Evolutionary conservation across 2,888 invertebrate genomes (phyloP), one percentile per base, ranked within the genome.

Genomic region (Oeneis ivallda): DNA sequence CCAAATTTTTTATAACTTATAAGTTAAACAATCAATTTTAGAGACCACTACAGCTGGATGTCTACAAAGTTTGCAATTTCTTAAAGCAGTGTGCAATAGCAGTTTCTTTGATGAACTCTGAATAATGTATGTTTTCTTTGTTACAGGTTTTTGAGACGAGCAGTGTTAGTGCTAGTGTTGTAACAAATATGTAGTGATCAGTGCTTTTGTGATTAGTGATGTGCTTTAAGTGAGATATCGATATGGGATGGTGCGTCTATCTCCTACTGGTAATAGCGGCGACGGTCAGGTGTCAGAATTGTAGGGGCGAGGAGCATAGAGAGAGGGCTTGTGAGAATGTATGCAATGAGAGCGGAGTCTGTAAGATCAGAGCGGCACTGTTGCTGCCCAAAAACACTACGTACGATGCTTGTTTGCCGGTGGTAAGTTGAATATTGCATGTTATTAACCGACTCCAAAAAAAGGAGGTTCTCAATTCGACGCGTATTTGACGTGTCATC

Each of bases 321-420:
- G 72, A 77, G 66, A 78, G 89, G 19, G 78, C 79, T 1, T 94
- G 93, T 75, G 93, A 93, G 71, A 80, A 84, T 53, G 73, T 93
- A 45, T 93, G 93, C 72, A 87, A 87, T 70, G 78, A 74, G 1
- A 76, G 85, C 47, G 92, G 89, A 6, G 81, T 78, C 6, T 96
- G 96, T 77, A 93, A 92, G 53, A 90, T 96, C 50, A 90, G 94
- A 61, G 94, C 94, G 0, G 94, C 94, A 1, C 86, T 96, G 19
- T 84, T 96, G 68, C 80, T 96, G 65, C 95, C 96, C 0, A 91
- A 92, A 62, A 93, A 93, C 75, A 85, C 90, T 32, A 80, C 82
- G 0, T 93, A 90, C 58, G 89, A 92, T 70, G 94, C 92, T 17
- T 94, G 92, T 65, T 82, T 93, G 78, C 84, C 88, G 13, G 91